These are phyloP conservation scores for Picus viridis DNA, from an alignment of 2,797 vertebrate genomes.

Conservation along the genomic window DNA sequence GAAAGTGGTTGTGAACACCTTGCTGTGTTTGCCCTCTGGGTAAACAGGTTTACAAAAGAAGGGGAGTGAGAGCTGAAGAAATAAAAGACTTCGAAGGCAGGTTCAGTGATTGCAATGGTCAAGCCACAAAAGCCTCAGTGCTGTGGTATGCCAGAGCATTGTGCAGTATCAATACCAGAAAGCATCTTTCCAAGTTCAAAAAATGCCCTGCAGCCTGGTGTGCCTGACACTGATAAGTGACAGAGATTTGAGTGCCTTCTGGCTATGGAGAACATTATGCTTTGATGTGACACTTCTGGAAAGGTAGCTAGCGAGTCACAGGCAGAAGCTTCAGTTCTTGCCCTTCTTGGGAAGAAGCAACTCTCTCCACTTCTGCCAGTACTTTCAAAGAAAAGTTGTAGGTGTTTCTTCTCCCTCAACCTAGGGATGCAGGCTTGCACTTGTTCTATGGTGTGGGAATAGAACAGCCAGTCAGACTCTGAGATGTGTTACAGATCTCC, in stretches of 20 bases:
- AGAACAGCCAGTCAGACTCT: too few species aligned
- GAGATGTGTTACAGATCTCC: too few species aligned
- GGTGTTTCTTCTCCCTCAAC: too few species aligned
- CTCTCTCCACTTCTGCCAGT: too few species aligned
- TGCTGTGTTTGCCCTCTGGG: background rate
- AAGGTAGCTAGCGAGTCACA: too few species aligned
- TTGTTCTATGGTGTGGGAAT: too few species aligned
- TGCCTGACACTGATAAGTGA: background rate
- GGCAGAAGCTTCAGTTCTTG: too few species aligned
- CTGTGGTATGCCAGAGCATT: background rate
- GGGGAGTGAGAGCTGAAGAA: background rate
- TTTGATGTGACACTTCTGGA: background rate
- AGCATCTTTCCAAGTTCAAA: background rate
- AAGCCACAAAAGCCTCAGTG: background rate
- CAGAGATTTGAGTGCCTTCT: background rate
- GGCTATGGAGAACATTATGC: background rate
- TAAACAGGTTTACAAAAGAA: rapidly evolving
- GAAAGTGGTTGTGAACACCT: background rate
- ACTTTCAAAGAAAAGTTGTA: too few species aligned
- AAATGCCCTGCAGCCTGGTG: background rate
- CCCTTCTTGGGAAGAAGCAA: too few species aligned
- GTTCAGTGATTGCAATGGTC: background rate
- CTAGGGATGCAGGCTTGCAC: too few species aligned
- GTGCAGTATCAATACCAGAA: background rate
- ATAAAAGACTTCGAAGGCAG: background rate